Conservation (phyloP, 2,113 vertebrate species). For the Cyrtonyx montezumae region DNA sequence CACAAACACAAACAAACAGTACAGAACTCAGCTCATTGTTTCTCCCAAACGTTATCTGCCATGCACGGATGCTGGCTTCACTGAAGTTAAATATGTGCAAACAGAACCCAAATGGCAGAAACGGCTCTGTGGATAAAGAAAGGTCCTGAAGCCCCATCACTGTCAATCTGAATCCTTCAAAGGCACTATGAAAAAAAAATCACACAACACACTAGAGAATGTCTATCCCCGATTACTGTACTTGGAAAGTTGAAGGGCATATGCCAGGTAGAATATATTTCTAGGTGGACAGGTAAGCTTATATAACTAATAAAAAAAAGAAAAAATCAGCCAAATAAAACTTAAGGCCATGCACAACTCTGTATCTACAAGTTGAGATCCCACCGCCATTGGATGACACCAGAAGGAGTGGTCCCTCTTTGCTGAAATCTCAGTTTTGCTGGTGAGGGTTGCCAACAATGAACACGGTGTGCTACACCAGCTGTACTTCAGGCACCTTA, state of each 20-base stretch:
- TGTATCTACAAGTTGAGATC: not conserved
- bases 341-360: not conserved
- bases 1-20: conserved; percentile 40
- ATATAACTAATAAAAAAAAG: not conserved
- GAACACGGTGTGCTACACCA: not conserved
- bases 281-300: not conserved
- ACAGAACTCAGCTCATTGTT: conserved; percentile 42
- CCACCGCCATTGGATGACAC: not conserved
- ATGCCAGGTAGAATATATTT: not conserved
- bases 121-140: not conserved
- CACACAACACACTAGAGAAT: not conserved
- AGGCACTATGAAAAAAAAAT: not conserved
- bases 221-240: not conserved
- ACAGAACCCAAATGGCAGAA: conserved; percentile 29
- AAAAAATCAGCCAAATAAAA: not conserved
- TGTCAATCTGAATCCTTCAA: conserved; percentile 16
- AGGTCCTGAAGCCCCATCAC: not conserved
- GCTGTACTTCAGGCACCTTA: not conserved
- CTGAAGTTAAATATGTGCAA: conserved; percentile 40
- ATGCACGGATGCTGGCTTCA: not conserved
- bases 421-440: not conserved
- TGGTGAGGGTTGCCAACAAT: not conserved
- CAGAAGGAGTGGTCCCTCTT: not conserved
- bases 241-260: not conserved
- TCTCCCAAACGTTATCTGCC: conserved; percentile 41